These are phyloP conservation scores for Oceanodroma leucorhoa DNA, from an alignment of 2,797 vertebrate genomes.

Conservation along the genomic window DNA sequence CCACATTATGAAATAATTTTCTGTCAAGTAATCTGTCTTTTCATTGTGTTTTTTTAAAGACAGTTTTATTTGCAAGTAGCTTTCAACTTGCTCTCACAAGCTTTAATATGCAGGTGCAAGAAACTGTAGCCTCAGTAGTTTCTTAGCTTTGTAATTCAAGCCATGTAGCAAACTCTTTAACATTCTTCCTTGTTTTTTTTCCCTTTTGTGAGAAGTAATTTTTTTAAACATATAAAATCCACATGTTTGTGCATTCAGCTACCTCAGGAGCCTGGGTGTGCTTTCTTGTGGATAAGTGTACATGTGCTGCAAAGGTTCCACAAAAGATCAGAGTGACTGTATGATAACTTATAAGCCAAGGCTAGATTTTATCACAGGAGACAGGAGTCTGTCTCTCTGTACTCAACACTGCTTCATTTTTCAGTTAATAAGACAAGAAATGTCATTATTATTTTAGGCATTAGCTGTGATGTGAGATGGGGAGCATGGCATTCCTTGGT, in stretches of 20 bases:
- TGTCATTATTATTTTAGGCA: conserved; percentile 75
- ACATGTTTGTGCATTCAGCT: conserved; percentile 47
- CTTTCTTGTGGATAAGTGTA: conserved; percentile 46
- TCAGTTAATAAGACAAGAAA: conserved; percentile 72
- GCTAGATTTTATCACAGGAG: conserved; percentile 70
- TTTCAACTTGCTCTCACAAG: conserved; percentile 54
- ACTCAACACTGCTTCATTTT: conserved; percentile 67
- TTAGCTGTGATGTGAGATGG: conserved; percentile 65
- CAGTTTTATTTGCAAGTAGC: conserved; percentile 26
- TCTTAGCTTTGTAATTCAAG: conserved; percentile 76
- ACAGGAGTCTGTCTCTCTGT: conserved; percentile 48
- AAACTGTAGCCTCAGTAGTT: conserved; percentile 66
- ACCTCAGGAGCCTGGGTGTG: background rate
- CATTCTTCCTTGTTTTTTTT: conserved; percentile 47
- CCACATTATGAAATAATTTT: conserved; percentile 24
- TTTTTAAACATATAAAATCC: conserved; percentile 57
- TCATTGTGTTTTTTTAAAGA: background rate
- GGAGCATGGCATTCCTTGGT: conserved; percentile 63
- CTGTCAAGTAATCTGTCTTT: conserved; percentile 22
- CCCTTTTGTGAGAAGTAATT: conserved; percentile 39
- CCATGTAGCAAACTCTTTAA: conserved; percentile 64
- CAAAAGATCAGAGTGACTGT: conserved; percentile 55
- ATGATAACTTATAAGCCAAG: conserved; percentile 36
- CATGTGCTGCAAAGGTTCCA: conserved; percentile 34
- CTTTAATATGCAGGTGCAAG: conserved; percentile 73